Percentiles rank a stretch among this genome's conserved stretches.
Evolutionary conservation across 2,797 vertebrate species (phyloP).

Genomic region (Peromyscus aztecus): DNA sequence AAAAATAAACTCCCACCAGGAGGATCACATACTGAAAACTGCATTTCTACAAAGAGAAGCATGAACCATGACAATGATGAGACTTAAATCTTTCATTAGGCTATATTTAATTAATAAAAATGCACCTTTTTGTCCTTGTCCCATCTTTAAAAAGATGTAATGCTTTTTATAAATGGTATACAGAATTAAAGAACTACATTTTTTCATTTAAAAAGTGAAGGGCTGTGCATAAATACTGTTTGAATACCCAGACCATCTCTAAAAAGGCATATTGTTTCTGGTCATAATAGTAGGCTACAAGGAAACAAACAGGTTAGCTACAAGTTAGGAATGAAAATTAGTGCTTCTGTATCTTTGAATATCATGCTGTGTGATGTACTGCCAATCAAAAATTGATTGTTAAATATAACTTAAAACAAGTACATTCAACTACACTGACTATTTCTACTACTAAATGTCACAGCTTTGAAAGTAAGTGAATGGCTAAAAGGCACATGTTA

Average conservation of each 20-base stretch:
- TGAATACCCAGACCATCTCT: neutral
- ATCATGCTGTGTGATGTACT: neutral
- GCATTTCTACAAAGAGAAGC: constrained; percentile 45
- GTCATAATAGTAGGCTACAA: neutral
- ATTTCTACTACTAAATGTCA: constrained; percentile 2
- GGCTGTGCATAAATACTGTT: neutral
- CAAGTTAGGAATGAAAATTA: neutral
- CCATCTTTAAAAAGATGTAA: constrained; percentile 55
- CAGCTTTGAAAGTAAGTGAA: constrained; percentile 31
- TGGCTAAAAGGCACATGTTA: neutral
- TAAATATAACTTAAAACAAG: constrained; percentile 59
- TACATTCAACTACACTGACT: neutral
- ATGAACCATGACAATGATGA: constrained; percentile 32
- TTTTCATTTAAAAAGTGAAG: neutral
- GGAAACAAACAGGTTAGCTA: neutral
- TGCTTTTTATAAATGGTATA: neutral
- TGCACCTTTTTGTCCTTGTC: neutral
- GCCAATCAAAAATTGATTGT: constrained; percentile 15
- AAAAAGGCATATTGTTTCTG: neutral
- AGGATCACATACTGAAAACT: constrained; percentile 54
- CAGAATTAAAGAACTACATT: constrained; percentile 20
- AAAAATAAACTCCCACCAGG: neutral
- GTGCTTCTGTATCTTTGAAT: constrained; percentile 8
- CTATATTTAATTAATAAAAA: constrained; percentile 52
- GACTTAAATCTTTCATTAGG: neutral